Conservation (phyloP, 2,888 invertebrate species). For the Nomada fucata region DNA sequence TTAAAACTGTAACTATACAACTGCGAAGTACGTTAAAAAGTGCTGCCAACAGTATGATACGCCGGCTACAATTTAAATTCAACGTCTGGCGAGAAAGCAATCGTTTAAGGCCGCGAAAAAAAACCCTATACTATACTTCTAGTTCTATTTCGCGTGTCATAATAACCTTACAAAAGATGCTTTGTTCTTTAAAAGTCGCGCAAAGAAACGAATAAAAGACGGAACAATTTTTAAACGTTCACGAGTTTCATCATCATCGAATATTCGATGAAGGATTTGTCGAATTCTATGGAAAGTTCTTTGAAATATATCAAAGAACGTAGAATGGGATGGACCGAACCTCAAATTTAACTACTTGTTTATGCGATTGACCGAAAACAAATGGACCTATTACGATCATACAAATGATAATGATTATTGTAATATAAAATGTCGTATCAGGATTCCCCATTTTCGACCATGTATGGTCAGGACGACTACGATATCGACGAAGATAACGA, state of each 20-base stretch:
- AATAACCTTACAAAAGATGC: slow-evolving; percentile 15
- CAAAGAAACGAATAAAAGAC: too few relatives aligned
- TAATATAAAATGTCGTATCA: slow-evolving; percentile 86
- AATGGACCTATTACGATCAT: background rate
- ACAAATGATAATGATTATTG: slow-evolving; percentile 28
- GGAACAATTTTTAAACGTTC: too few relatives aligned
- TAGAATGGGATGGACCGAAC: slow-evolving; percentile 14
- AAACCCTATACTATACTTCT: too few relatives aligned
- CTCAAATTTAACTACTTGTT: background rate
- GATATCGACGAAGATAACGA: slow-evolving; percentile 91
- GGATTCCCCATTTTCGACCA: slow-evolving; percentile 88
- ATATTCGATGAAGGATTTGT: too few relatives aligned
- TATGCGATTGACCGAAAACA: background rate
- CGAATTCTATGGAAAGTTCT: too few relatives aligned
- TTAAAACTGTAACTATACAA: slow-evolving; percentile 74
- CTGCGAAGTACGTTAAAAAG: slow-evolving; percentile 67
- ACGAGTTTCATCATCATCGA: too few relatives aligned
- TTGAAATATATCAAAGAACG: background rate
- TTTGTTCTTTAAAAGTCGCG: slow-evolving; percentile 17
- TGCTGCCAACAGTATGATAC: slow-evolving; percentile 30
- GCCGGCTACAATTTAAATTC: background rate
- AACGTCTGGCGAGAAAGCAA: too few relatives aligned
- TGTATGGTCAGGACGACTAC: slow-evolving; percentile 88
- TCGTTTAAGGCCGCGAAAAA: too few relatives aligned
- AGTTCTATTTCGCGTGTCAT: background rate